Percentiles rank a stretch among this genome's conserved stretches.
These are phyloP conservation scores for Drosophila neocordata DNA, from an alignment of 1,140 invertebrate species.

Conservation along the genomic window DNA sequence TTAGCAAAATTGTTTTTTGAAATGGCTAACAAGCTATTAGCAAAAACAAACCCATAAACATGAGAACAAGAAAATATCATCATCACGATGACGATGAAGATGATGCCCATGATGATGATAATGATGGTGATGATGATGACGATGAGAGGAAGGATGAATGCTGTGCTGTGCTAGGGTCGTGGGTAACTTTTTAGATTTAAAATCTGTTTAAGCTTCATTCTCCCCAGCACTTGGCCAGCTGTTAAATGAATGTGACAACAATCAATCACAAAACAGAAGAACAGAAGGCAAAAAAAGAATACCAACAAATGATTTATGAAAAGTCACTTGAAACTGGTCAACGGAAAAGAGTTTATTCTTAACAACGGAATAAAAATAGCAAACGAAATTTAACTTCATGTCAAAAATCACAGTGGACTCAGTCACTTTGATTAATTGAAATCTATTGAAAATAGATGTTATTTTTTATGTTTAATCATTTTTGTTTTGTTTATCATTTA, in stretches of 20 bases:
- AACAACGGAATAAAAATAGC: neutral
- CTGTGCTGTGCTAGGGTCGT: neutral
- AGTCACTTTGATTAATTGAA: neutral
- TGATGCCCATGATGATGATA: slow-evolving; percentile 11
- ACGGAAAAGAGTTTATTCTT: neutral
- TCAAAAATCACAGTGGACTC: neutral
- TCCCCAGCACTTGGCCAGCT: neutral
- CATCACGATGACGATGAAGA: slow-evolving; percentile 47
- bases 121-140: neutral
- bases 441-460: neutral
- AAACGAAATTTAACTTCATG: neutral
- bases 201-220: neutral
- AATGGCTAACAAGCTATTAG: slow-evolving; percentile 80
- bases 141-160: too few relatives aligned
- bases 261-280: slow-evolving; percentile 62
- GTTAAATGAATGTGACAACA: slow-evolving; percentile 7
- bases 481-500: too few relatives aligned
- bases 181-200: neutral
- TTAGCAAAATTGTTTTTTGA: slow-evolving; percentile 74
- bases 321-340: neutral
- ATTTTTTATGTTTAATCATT: neutral
- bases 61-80: slow-evolving; percentile 36
- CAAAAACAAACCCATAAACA: slow-evolving; percentile 64
- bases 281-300: slow-evolving; percentile 19
- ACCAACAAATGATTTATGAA: slow-evolving; percentile 3